phyloP scores from a whole-genome alignment of 2,113 vertebrate species.

The Campylomormyrus numenius region DNA sequence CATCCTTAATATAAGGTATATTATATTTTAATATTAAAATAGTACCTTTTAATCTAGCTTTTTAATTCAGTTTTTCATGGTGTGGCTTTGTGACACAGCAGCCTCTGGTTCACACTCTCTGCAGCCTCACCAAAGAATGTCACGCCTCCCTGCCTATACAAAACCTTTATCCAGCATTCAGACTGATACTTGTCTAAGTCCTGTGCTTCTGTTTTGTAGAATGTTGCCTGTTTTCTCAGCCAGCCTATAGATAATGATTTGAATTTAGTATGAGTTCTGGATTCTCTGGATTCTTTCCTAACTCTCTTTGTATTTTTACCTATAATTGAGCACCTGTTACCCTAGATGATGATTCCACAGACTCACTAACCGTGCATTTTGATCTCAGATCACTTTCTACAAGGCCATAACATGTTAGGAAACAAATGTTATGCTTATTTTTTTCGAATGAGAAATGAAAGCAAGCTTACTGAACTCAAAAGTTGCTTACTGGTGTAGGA shows the following conservation, averaged over 20 bases:
- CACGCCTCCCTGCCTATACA: neutral
- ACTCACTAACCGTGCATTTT: neutral
- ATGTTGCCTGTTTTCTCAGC: neutral
- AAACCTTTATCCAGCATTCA: neutral
- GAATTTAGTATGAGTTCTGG: neutral
- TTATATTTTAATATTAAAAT: neutral
- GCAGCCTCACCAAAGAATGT: neutral
- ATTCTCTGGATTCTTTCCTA: neutral
- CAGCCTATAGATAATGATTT: neutral
- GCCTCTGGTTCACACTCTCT: neutral
- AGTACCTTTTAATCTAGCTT: neutral
- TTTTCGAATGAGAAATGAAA: neutral
- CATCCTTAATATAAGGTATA: neutral
- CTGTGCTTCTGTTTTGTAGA: neutral
- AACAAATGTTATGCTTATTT: neutral
- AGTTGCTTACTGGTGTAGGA: neutral
- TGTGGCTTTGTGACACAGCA: neutral
- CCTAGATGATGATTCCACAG: neutral
- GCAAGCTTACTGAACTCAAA: neutral
- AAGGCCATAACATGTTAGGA: neutral
- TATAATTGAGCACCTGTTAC: neutral
- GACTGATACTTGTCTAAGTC: neutral
- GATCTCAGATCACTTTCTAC: neutral
- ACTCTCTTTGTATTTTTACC: neutral
- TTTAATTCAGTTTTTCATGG: neutral